phyloP scores from a whole-genome alignment of 1,140 invertebrate species.

The Vanessa tameamea region DNA sequence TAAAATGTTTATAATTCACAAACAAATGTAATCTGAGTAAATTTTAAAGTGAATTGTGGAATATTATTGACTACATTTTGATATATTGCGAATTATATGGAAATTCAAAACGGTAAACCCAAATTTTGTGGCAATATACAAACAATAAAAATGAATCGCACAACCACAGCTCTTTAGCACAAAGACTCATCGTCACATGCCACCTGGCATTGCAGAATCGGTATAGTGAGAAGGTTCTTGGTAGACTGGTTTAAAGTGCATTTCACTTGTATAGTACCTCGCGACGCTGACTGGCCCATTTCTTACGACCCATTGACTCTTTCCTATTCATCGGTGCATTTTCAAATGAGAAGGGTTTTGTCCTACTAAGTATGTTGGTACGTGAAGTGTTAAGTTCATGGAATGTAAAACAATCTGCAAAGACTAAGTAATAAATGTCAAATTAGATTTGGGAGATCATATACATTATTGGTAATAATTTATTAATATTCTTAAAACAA shows the following conservation, averaged over 20 bases:
- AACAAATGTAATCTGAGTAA: not conserved
- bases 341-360: conserved; percentile 61
- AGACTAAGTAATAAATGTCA: not conserved
- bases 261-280: conserved; percentile 42
- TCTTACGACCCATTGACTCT: conserved; percentile 76
- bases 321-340: conserved; percentile 70
- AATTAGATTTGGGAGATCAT: not conserved
- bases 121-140: conserved; percentile 25
- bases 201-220: conserved; percentile 25
- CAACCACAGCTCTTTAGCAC: conserved; percentile 23
- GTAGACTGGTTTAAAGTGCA: conserved; percentile 29
- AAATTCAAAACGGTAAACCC: conserved; percentile 18
- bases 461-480: no score
- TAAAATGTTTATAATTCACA: not conserved
- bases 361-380: conserved; percentile 30
- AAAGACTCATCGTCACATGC: conserved; percentile 26
- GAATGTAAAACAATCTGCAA: not conserved
- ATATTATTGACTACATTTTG: not conserved
- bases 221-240: conserved; percentile 18
- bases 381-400: conserved; percentile 17
- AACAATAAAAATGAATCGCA: conserved; percentile 31
- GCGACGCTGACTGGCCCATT: conserved; percentile 65
- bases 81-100: conserved; percentile 17
- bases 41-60: not conserved
- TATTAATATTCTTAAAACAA: no score